These are phyloP conservation scores for Caenorhabditis elegans DNA, from an alignment of 1,140 invertebrate species.

Conservation along the genomic window WBcel235 BX284606.5:9342501-9343000, in stretches of 20 bases:
- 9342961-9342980: too few relatives aligned
- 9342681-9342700: neutral
- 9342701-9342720: too few relatives aligned
- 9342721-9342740: neutral
- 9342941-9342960: too few relatives aligned
- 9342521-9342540: neutral
- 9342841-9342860: neutral
- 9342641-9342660: neutral
- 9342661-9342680: conserved; percentile 1
- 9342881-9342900: neutral
- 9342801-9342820: neutral
- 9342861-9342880: neutral
- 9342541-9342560: neutral
- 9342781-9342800: neutral
- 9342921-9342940: too few relatives aligned
- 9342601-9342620: neutral
- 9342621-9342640: neutral
- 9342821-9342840: neutral
- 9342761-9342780: too few relatives aligned
- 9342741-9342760: neutral
- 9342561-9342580: too few relatives aligned
- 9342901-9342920: too few relatives aligned
- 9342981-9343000: too few relatives aligned
- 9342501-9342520: conserved; percentile 60
- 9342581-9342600: neutral